Percentiles rank a stretch among this genome's conserved stretches.
These are phyloP conservation scores for Agapornis canus DNA, from an alignment of 2,797 vertebrate species.

Conservation along the genomic window DNA sequence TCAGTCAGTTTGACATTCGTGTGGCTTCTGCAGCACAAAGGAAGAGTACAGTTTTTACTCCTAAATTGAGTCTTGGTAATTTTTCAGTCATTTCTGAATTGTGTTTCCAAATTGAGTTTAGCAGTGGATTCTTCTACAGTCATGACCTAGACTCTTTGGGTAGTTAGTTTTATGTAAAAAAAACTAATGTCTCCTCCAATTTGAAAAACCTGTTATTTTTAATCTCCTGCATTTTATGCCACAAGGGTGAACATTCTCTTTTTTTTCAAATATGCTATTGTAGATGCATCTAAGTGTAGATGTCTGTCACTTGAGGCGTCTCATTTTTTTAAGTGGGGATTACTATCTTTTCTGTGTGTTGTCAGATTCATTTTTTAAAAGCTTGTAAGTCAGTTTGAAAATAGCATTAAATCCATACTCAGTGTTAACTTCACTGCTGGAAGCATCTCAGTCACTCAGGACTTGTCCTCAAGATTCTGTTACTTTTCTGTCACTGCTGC, in stretches of 20 bases:
- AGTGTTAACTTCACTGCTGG: neutral
- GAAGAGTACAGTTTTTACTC: neutral
- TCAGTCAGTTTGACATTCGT: neutral
- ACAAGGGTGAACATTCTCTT: neutral
- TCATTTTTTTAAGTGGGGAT: neutral
- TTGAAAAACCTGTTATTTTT: neutral
- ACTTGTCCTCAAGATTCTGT: slow-evolving; percentile 57
- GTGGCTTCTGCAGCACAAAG: neutral
- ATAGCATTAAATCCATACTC: neutral
- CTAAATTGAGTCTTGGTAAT: neutral
- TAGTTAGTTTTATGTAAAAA: neutral
- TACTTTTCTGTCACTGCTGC: slow-evolving; percentile 58
- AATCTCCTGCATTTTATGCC: neutral
- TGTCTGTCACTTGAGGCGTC: neutral
- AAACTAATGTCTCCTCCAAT: neutral
- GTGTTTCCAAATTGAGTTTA: neutral
- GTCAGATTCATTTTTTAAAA: neutral
- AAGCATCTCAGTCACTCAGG: slow-evolving; percentile 29
- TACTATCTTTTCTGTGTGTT: neutral
- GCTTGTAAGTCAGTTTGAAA: slow-evolving; percentile 12
- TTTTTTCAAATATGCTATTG: neutral
- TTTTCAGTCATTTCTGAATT: neutral
- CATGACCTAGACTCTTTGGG: neutral
- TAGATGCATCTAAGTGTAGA: neutral
- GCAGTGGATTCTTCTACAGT: neutral